Conservation (phyloP, 2,797 vertebrate species). For the Amblyopsis hoosieri region DNA sequence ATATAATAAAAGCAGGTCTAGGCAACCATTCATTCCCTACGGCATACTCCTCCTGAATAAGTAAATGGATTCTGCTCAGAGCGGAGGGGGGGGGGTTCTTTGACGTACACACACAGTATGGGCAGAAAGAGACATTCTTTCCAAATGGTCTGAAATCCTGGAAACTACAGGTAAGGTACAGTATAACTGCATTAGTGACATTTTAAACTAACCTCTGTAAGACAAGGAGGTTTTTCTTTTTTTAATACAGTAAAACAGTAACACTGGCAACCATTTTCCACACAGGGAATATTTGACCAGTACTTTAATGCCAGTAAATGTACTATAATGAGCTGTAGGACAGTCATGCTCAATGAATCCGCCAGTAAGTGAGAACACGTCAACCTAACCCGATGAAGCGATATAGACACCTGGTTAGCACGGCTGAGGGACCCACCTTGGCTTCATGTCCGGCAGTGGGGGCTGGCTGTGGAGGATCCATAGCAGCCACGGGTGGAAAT, state of each 20-base stretch:
- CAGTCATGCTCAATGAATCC: not conserved
- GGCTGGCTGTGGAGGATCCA: constrained; percentile 88
- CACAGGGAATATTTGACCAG: not conserved
- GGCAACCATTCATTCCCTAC: constrained; percentile 10
- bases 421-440: constrained; percentile 77
- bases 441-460: constrained; percentile 80
- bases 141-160: not conserved
- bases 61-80: constrained; percentile 24
- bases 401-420: not conserved
- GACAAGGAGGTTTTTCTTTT: not conserved
- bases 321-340: not conserved
- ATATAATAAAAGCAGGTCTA: constrained; percentile 21
- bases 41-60: constrained; percentile 30
- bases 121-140: too few relatives aligned
- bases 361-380: not conserved
- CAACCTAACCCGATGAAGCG: not conserved
- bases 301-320: not conserved
- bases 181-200: not conserved
- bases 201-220: not conserved
- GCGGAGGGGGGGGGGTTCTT: constrained; percentile 1
- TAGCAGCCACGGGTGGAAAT: constrained; percentile 86
- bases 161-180: not conserved
- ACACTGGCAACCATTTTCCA: not conserved
- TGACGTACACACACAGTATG: not conserved
- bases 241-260: not conserved